A percentile compares a stretch with the other conserved stretches of the same genome.
Conservation (phyloP, 64 coral and sea anemone genomes). For the Astreopora myriophthalma region DNA sequence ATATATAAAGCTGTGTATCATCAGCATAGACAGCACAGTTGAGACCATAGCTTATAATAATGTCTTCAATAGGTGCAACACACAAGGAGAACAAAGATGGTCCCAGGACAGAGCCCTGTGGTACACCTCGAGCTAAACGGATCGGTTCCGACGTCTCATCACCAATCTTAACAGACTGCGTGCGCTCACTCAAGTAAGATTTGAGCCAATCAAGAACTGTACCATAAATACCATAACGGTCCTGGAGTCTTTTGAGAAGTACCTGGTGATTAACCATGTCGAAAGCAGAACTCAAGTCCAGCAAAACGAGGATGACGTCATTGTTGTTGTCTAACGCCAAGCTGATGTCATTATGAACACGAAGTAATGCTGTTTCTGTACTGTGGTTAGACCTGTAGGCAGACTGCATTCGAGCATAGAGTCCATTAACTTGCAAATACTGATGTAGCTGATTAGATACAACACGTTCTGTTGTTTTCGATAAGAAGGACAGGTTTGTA, state of each 20-base stretch:
- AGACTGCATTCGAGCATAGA: constrained; percentile 9
- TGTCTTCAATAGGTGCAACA: background rate
- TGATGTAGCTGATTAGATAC: background rate
- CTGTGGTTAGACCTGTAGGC: background rate
- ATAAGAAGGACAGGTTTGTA: constrained; percentile 13
- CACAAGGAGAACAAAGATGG: constrained; percentile 15
- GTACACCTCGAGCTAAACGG: background rate
- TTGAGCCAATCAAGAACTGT: background rate
- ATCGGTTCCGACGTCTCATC: background rate
- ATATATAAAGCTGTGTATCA: too few relatives aligned
- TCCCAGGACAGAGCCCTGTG: too few relatives aligned
- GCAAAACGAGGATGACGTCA: constrained; percentile 10
- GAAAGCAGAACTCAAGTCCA: constrained; percentile 11
- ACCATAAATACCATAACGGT: background rate
- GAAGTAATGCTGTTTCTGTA: constrained; percentile 5
- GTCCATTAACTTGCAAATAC: background rate
- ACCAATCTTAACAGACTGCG: background rate
- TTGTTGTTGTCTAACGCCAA: constrained; percentile 1
- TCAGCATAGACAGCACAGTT: background rate
- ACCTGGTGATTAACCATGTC: constrained; percentile 6
- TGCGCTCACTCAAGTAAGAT: background rate
- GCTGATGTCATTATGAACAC: background rate
- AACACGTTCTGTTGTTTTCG: background rate
- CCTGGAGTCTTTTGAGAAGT: constrained; percentile 6
- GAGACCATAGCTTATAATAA: background rate